phyloP scores from a whole-genome alignment of 2,113 vertebrate genomes.

The Tauraco erythrolophus region DNA sequence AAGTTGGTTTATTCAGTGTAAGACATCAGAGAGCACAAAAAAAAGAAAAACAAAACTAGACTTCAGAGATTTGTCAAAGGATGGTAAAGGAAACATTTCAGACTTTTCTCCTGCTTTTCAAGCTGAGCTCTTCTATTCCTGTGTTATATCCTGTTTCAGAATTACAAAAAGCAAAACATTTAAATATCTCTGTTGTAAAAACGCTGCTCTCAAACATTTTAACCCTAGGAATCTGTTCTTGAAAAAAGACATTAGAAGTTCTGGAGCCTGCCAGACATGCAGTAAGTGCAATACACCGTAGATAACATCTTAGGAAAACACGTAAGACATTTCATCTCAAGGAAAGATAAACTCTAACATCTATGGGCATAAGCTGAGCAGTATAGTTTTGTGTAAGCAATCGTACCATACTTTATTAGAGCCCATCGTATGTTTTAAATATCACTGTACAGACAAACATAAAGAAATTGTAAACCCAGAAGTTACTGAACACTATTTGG shows the following conservation, averaged over 20 bases:
- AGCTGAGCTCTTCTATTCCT: neutral
- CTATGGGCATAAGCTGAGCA: neutral
- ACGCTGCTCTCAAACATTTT: neutral
- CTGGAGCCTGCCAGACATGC: neutral
- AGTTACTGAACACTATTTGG: neutral
- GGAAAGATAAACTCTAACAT: neutral
- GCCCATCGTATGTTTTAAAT: neutral
- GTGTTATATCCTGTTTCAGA: neutral
- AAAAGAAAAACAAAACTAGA: neutral
- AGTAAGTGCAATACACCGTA: neutral
- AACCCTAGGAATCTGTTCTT: neutral
- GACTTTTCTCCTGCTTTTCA: neutral
- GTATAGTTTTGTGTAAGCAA: neutral
- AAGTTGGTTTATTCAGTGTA: neutral
- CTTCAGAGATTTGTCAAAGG: neutral
- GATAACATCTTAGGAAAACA: neutral
- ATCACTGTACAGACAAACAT: neutral
- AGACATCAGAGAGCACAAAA: neutral
- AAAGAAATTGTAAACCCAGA: neutral
- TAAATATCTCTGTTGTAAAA: neutral
- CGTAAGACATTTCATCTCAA: neutral
- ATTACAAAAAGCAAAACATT: neutral
- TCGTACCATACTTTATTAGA: neutral
- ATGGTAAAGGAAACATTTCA: neutral
- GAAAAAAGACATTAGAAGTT: neutral